Base-by-base conservation (phyloP, 2,888 invertebrate species). In the Hydrotaea cyrtoneurina region DNA sequence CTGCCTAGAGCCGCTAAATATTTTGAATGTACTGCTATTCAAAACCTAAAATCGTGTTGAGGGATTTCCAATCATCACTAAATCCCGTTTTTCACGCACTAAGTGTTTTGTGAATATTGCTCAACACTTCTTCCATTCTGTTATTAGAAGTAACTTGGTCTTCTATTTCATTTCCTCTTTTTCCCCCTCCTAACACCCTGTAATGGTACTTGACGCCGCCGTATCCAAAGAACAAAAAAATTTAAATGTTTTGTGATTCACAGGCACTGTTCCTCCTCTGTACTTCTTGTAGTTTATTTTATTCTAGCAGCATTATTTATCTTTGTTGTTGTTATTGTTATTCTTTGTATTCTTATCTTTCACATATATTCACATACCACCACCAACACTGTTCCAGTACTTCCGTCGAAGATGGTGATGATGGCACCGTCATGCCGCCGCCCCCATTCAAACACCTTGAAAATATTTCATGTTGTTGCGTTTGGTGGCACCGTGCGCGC, bases 1-100 rank as follows among this genome's bases (percentile, higher is more conserved):
- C 15, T 15, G 36, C 72, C 21, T 82, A 79, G 82, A 76, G 62
- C 64, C 43, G 75, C 75, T 71, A 39, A 46, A 43, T 73, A 50
- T 62, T 19, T 21, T 57, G 23, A 59, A 81, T 53, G 66, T 71
- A 53, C 19, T 62, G 55, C 75, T 59, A 50, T n/a, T 43, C 15
- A 50, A 50, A 39, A 39, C 39, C 39, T 8, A 39, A 36, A 36
- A 21, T 31, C 10, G 31, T 53, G 53, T 46, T 53, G 59, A 11
- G 53, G 39, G 53, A 21, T 55, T 62, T 43, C 19, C 66, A 19
- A 21, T 19, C 66, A 21, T 19, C 66, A 11, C 21, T 21, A 19
- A 36, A 17, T 7, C 8, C 17, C 43, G n/a, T n/a, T n/a, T 46
- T 43, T 19, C 23, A 69, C 19, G 46, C 69, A 46, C 69, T 46